Base-by-base conservation (phyloP, 2,113 vertebrate species). In the Rynchops niger region DNA sequence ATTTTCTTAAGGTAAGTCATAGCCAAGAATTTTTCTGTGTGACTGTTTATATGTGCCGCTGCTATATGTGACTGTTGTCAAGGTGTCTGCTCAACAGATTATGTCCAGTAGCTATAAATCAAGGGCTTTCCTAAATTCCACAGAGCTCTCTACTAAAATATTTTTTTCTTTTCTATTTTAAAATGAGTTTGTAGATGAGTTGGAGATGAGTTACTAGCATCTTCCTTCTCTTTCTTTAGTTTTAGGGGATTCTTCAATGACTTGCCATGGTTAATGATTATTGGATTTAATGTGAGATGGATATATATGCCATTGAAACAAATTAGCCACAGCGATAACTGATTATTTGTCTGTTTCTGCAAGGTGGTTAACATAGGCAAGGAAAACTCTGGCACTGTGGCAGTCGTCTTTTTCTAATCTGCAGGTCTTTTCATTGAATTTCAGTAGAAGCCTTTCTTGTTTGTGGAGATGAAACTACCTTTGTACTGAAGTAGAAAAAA, bases 1-100 rank as follows among this genome's bases (percentile, higher is more conserved):
- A 99, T 95, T 99, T 99, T 88, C 98, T 99, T 10, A 99, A 99
- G 99, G 99, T 99, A 92, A 70, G 58, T 88, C 26, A 36, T 92
- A 66, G 85, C 80, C 78, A 22, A 82, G 8, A 10, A 11, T 82
- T 97, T 93, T 95, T 30, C 65, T 86, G 11, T 49, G 8, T 61
- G 43, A 69, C 66, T 78, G 52, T 85, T 83, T 91, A 74, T 45
- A 45, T 19, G 45, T 45, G 74, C 50, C 89, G 43, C 47, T 83
- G 66, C 47, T 93, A 1, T 34, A 18, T 38, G 70, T 63, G 56
- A 47, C n/a, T 81, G 29, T 47, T 79, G 27, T 95, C 42, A 92
- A 82, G 82, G 82, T 56, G 40, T 82, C 84, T 93, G 76, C 70
- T 89, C 43, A 69, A 47, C 27, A 93, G 74, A 14, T 77, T 77